These are phyloP conservation scores for Pseudomyrmex flavicornis DNA, from an alignment of 1,140 invertebrate species.

Conservation along the genomic window DNA sequence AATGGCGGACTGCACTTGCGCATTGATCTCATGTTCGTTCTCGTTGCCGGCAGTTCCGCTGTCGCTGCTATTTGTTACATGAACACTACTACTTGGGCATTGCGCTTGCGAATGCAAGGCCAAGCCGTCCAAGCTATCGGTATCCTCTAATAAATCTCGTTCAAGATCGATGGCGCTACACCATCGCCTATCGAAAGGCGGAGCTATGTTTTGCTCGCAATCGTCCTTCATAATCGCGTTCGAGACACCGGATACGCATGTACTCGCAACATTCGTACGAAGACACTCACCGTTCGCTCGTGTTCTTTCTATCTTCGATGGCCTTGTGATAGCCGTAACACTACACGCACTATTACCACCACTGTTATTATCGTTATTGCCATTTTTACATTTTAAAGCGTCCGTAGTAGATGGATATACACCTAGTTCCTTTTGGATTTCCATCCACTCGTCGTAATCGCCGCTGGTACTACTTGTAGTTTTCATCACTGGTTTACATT, in stretches of 20 bases:
- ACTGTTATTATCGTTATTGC: slow-evolving; percentile 67
- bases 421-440: slow-evolving; percentile 89
- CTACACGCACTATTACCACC: slow-evolving; percentile 68
- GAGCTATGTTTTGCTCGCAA: slow-evolving; percentile 68
- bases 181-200: slow-evolving; percentile 71
- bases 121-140: slow-evolving; percentile 81
- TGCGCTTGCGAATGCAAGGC: slow-evolving; percentile 80
- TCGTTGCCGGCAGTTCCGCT: slow-evolving; percentile 79
- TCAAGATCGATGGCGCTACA: slow-evolving; percentile 81
- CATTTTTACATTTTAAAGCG: slow-evolving; percentile 80
- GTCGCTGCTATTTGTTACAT: slow-evolving; percentile 65
- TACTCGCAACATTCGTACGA: slow-evolving; percentile 70
- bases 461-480: slow-evolving; percentile 81
- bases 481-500: slow-evolving; percentile 79
- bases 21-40: slow-evolving; percentile 88
- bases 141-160: slow-evolving; percentile 81
- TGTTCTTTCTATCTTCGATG: slow-evolving; percentile 77
- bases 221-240: slow-evolving; percentile 69
- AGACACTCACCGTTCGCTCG: slow-evolving; percentile 82
- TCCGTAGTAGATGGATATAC: slow-evolving; percentile 82
- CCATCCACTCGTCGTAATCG: slow-evolving; percentile 89
- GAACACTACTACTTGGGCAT: slow-evolving; percentile 67
- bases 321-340: slow-evolving; percentile 59
- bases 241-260: slow-evolving; percentile 62
- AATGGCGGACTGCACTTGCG: slow-evolving; percentile 92